Evolutionary conservation across 2,113 vertebrate genomes (phyloP).

Genomic region (Datnioides undecimradiatus): DNA sequence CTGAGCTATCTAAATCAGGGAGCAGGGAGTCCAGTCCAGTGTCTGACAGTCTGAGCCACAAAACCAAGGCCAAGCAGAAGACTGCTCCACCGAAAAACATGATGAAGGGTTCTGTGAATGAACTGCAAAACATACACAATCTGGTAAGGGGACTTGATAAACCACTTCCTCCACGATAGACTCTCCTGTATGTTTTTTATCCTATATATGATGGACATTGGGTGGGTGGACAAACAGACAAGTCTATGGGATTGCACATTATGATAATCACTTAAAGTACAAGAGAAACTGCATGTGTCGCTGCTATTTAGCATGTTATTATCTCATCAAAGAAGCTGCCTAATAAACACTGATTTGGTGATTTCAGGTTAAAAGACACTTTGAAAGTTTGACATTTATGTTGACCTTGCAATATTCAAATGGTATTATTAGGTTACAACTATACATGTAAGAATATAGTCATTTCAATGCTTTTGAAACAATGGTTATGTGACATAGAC

Average conservation of each 20-base stretch:
- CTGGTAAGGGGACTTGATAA: conserved; percentile 89
- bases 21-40: conserved; percentile 85
- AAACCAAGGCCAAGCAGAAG: conserved; percentile 73
- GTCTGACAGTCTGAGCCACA: conserved; percentile 83
- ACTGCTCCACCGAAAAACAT: conserved; percentile 82
- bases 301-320: conserved; percentile 2
- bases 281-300: conserved; percentile 16
- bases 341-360: background rate
- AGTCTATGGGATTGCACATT: conserved; percentile 13
- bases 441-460: background rate
- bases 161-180: conserved; percentile 83
- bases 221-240: background rate
- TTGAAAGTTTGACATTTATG: background rate
- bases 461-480: background rate
- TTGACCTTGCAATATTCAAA: no score
- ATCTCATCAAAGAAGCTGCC: background rate
- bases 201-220: background rate
- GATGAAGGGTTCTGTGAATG: conserved; percentile 85
- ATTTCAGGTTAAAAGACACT: conserved; percentile 1
- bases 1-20: conserved; percentile 84
- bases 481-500: background rate
- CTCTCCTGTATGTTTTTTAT: conserved; percentile 82
- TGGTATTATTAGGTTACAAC: no score
- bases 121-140: conserved; percentile 90
- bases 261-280: conserved; percentile 4